Evolutionary conservation across 2,113 vertebrate genomes (phyloP), one percentile per base, ranked within the genome.

Genomic region (Mandrillus leucophaeus): DNA sequence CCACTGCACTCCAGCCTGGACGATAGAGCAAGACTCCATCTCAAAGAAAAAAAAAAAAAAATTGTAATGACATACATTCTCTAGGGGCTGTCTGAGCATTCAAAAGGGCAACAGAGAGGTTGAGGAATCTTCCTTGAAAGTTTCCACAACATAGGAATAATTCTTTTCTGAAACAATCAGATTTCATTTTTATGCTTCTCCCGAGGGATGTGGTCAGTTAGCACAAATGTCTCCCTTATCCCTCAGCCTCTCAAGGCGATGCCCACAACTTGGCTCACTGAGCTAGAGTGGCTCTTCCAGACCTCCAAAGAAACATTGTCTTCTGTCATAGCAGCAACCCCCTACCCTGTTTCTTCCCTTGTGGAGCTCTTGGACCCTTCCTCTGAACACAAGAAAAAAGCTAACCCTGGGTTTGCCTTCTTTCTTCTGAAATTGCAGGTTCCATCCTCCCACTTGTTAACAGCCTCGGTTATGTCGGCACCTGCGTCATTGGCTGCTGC

Each of bases 401-500:
- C 52, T 72, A 9, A 82, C 20, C 27, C n/a, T 68, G n/a, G 68
- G n/a, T 10, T 10, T 84, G 38, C 83, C 75, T 96, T 94, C 57
- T 96, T 52, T 45, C 61, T 92, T 93, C 57, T 75, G 85, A 50
- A 97, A 97, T 97, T 97, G 1, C 98, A 99, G 99, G 98, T 99
- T 94, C 98, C 99, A 0, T 96, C 99, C 17, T 98, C 99, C 17
- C 99, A 99, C 86, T 97, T 99, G 96, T 88, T 99, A 96, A 99
- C 99, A 0, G 99, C 99, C 50, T 99, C 99, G 0, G 97, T 99
- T 78, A 99, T 99, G 99, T 99, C 99, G 6, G 99, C 99, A 30
- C 99, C 99, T 4, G 99, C 99, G 12, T 98, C 99, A 0, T 95
- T 99, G 95, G 99, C 99, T 88, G 96, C 98, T 0, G 98, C 99